Evolutionary conservation across 2,888 invertebrate species (phyloP), one percentile per base, ranked within the genome.

Genomic region (Drepana falcataria): DNA sequence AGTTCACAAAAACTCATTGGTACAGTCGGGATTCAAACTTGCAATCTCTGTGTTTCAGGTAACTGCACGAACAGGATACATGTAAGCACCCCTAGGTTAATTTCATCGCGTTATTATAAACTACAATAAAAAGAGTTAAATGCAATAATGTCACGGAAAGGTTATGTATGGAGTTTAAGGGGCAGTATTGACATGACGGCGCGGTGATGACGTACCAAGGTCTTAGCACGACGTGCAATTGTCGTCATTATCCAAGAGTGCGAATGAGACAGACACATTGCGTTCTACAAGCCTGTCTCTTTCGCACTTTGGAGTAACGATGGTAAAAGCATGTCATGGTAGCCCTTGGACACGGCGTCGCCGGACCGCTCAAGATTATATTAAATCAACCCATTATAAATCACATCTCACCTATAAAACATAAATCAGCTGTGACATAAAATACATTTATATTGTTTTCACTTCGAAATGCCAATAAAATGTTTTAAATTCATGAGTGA

Each of bases 391-490:
- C 72, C 66, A 73, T 72, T 74, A 82, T 91, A 90, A 87, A 90
- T 91, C 87, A 88, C 84, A 84, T 74, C 79, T 83, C 80, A 80
- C 88, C 85, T 85, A 87, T 87, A 88, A 89, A 87, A 79, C 81
- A 88, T 91, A 91, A 89, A 89, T 89, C 90, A 89, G 75, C 61
- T 62, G 74, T 77, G 84, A 83, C 87, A 84, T 84, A 88, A 88
- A 90, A 86, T 79, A 88, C 85, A 85, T 87, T 87, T 87, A 86
- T 88, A 88, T 89, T 88, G 89, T 90, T 91, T 90, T 87, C 87
- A 85, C 85, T 85, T 77, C 69, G 79, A 84, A 83, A 84, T 85
- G 82, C 86, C 85, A 83, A 84, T 88, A 87, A 89, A 89, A 87
- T 81, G 75, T 73, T 87, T 85, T 82, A 84, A 87, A 88, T 85